These are phyloP conservation scores for Anthoscopus minutus DNA, from an alignment of 2,113 vertebrate species.

Conservation along the genomic window DNA sequence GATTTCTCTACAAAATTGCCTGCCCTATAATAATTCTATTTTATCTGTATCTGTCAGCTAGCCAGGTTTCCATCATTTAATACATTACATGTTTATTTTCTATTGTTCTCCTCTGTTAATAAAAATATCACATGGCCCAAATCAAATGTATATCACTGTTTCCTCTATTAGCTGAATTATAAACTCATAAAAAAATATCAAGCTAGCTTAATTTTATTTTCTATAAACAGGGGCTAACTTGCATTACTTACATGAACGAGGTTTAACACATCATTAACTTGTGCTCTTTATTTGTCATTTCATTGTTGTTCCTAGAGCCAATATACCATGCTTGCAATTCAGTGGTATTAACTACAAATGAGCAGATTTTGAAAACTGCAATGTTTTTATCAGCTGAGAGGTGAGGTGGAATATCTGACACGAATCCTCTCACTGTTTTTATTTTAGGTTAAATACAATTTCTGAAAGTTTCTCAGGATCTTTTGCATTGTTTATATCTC, in stretches of 20 bases:
- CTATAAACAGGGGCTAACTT: not conserved
- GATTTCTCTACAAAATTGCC: not conserved
- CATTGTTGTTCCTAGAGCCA: not conserved
- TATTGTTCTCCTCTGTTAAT: not conserved
- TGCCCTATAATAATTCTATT: not conserved
- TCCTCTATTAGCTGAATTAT: conserved; percentile 1
- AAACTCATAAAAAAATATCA: not conserved
- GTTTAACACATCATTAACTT: not conserved
- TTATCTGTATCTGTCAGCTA: not conserved
- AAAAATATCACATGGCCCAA: not conserved
- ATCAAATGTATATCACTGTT: not conserved
- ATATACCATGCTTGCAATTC: not conserved
- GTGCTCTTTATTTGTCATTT: not conserved
- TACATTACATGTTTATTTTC: not conserved
- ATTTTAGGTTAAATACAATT: not conserved
- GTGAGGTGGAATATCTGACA: not conserved
- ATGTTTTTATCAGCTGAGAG: not conserved
- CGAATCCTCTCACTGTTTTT: not conserved
- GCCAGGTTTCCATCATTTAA: not conserved
- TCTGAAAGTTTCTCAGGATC: not conserved
- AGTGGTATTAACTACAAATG: not conserved
- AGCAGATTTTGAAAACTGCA: not conserved
- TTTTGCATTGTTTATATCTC: not conserved
- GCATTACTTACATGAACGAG: not conserved
- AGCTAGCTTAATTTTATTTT: not conserved